Base-by-base conservation (phyloP, 2,888 invertebrate species). In the Dorcus parallelipipedus region DNA sequence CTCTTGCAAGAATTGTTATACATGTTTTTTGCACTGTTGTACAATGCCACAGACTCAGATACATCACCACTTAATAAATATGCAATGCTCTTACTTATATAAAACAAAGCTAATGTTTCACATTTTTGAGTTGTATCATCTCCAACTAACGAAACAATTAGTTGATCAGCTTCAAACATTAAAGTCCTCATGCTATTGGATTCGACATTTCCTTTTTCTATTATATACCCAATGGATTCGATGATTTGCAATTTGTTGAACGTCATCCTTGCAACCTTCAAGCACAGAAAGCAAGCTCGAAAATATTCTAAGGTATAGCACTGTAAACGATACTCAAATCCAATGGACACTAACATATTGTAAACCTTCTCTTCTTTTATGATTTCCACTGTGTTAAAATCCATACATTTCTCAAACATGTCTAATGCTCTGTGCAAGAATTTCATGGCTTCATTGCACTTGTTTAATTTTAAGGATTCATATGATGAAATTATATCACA, bases 401-500 rank as follows among this genome's bases (percentile, higher is more conserved):
- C 42, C 14, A 64, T 54, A 41, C 20, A 62, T 43, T 23, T 52
- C 38, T 53, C 52, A 45, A 70, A 64, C 17, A 65, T 26, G 40
- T 59, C 48, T 8, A 70, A 52, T 1, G 69, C 64, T 49, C 61
- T 61, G 52, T 66, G 64, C 41, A 73, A 60, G 60, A 65, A 56
- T 42, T 69, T 59, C 54, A 70, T 59, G 23, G 66, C 59, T 45
- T 64, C 50, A 9, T 57, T 1, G n/a, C 61, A 41, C 9, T 54
- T 59, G n/a, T 69, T 65, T 3, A 75, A 52, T 40, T 62, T 66
- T 38, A 73, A 67, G 58, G 65, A 65, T 38, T 69, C 64, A 51
- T 70, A 73, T 4, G 67, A 65, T 5, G 72, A 67, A 8, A 71
- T 67, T 48, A 73, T 61, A 62, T 74, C 73, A 53, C 71, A 73